Conservation (phyloP, 2,888 invertebrate species). For the Cryptus armator region DNA sequence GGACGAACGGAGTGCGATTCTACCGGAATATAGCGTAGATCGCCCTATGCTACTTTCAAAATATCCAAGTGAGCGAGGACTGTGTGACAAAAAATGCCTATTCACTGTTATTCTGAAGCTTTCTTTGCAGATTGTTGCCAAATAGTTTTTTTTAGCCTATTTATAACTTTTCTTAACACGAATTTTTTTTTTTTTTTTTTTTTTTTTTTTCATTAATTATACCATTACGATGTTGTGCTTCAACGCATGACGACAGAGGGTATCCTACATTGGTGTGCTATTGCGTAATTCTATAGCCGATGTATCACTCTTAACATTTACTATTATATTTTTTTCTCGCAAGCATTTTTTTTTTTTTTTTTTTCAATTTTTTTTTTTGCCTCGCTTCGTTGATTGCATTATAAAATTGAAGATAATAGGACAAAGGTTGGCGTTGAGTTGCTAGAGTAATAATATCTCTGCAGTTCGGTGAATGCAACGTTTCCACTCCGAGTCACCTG, state of each 20-base stretch:
- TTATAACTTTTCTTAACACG: slow-evolving; percentile 26
- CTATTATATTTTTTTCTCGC: slow-evolving; percentile 4
- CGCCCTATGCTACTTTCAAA: slow-evolving; percentile 73
- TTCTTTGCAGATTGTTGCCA: slow-evolving; percentile 57
- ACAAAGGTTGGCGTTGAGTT: neutral
- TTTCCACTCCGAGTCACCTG: slow-evolving; percentile 25
- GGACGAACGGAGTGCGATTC: slow-evolving; percentile 72
- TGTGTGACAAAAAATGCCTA: slow-evolving; percentile 65
- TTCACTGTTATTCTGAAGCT: slow-evolving; percentile 60
- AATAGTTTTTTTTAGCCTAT: slow-evolving; percentile 32
- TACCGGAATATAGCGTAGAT: slow-evolving; percentile 73
- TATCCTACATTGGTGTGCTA: slow-evolving; percentile 50
- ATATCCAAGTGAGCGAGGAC: slow-evolving; percentile 75
- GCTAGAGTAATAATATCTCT: slow-evolving; percentile 18
- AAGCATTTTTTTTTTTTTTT: slow-evolving; percentile 17
- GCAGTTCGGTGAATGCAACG: slow-evolving; percentile 24
- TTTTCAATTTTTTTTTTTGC: slow-evolving; percentile 14
- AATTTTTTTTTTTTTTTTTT: slow-evolving; percentile 20
- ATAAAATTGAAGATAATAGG: neutral
- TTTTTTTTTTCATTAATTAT: slow-evolving; percentile 13
- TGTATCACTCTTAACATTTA: slow-evolving; percentile 1
- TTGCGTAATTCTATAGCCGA: slow-evolving; percentile 42
- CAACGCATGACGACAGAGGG: slow-evolving; percentile 53
- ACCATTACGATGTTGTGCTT: slow-evolving; percentile 54
- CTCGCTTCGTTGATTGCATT: slow-evolving; percentile 47